Evolutionary conservation across 2,888 invertebrate species (phyloP).

Genomic region (Augiades crinisus): DNA sequence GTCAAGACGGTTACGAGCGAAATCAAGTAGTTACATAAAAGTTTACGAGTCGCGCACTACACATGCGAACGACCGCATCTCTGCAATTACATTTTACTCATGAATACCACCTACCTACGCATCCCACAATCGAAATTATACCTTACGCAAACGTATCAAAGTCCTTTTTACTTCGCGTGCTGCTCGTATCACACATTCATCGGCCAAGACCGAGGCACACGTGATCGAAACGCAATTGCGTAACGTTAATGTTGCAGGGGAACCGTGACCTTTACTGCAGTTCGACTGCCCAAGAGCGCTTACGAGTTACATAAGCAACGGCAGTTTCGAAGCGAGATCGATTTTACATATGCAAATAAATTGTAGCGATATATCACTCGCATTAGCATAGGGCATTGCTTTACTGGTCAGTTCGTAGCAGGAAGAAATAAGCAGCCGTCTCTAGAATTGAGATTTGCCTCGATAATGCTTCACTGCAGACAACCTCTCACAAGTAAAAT

Average conservation of each 20-base stretch:
- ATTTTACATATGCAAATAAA: conserved; percentile 22
- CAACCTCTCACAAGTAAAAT: conserved; percentile 9
- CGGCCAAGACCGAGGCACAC: conserved; percentile 20
- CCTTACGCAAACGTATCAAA: neutral
- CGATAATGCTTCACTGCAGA: conserved; percentile 3
- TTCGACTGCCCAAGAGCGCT: conserved; percentile 8
- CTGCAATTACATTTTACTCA: conserved; percentile 19
- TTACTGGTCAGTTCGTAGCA: conserved; percentile 10
- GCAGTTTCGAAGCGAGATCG: conserved; percentile 5
- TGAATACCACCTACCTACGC: neutral
- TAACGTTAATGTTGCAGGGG: conserved; percentile 10
- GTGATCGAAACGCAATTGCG: conserved; percentile 21
- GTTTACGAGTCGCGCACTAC: conserved; percentile 19
- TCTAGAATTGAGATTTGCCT: conserved; percentile 9
- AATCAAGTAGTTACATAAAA: conserved; percentile 26
- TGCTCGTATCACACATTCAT: conserved; percentile 6
- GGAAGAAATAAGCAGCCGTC: conserved; percentile 10
- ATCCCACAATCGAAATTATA: neutral
- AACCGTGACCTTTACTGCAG: conserved; percentile 24
- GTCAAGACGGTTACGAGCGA: conserved; percentile 21
- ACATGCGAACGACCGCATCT: conserved; percentile 23
- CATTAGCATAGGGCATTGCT: conserved; percentile 5
- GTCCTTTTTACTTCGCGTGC: neutral
- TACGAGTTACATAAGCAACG: conserved; percentile 7
- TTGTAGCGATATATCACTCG: conserved; percentile 12